Evolutionary conservation across 2,113 vertebrate species (phyloP).

Genomic region (Nicator chloris): DNA sequence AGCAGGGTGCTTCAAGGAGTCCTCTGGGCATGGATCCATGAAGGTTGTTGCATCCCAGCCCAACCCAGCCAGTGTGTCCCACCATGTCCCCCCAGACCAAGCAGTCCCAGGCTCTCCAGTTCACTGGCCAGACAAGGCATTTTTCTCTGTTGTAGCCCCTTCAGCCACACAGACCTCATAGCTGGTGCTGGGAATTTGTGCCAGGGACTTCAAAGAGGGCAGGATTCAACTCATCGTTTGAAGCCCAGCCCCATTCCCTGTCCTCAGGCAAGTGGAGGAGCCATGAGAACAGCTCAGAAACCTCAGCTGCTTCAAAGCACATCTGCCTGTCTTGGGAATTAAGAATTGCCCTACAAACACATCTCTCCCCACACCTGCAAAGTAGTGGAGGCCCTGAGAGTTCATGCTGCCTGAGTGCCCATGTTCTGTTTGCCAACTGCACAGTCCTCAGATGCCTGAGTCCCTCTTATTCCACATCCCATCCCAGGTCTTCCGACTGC

Average conservation of each 20-base stretch:
- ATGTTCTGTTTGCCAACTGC: neutral
- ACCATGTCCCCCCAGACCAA: neutral
- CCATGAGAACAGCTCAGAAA: constrained; percentile 59
- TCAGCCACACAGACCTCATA: neutral
- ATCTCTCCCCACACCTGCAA: constrained; percentile 4
- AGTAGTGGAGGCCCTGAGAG: neutral
- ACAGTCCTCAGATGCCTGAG: neutral
- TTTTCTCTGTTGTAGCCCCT: neutral
- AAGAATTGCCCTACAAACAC: neutral
- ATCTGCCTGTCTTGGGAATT: constrained; percentile 26
- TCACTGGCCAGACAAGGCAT: neutral
- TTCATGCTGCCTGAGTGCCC: rapidly evolving
- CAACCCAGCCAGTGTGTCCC: too few species aligned
- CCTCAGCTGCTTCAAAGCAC: constrained; percentile 34
- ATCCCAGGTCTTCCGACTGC: neutral
- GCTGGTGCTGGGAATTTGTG: neutral
- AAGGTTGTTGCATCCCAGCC: neutral
- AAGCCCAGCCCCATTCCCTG: neutral
- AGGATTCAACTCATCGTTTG: constrained; percentile 17
- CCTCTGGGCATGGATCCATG: neutral
- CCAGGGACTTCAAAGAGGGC: constrained; percentile 59
- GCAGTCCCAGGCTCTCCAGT: neutral
- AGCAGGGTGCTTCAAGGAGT: neutral
- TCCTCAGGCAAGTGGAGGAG: constrained; percentile 36
- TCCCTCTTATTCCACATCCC: neutral